phyloP scores from a whole-genome alignment of 2,888 invertebrate species.

The Brenthis daphne region DNA sequence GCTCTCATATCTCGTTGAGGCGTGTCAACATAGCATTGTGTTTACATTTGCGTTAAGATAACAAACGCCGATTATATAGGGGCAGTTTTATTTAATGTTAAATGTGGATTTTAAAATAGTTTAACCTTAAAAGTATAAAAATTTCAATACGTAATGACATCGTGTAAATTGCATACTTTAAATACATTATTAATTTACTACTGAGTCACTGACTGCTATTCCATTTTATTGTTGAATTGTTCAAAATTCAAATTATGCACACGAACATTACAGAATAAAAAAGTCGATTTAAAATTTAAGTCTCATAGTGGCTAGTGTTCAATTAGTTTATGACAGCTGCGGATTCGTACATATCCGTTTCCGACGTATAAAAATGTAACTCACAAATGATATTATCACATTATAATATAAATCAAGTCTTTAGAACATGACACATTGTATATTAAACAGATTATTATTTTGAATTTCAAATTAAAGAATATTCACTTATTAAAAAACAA shows the following conservation, averaged over 20 bases:
- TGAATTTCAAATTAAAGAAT: neutral
- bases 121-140: neutral
- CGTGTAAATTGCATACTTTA: no score
- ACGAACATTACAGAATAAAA: no score
- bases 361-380: conserved; percentile 19
- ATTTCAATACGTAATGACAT: no score
- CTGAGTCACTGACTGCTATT: no score
- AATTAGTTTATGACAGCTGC: conserved; percentile 18
- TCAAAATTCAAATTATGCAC: no score
- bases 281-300: no score
- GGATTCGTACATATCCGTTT: conserved; percentile 20
- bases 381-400: conserved; percentile 19
- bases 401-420: neutral
- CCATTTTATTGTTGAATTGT: no score
- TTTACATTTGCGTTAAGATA: conserved; percentile 68
- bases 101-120: conserved; percentile 23
- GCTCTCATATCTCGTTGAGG: conserved; percentile 64
- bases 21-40: conserved; percentile 71
- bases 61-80: conserved; percentile 52
- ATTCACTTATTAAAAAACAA: conserved; percentile 14
- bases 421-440: neutral
- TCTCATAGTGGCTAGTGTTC: neutral
- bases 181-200: no score
- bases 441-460: neutral
- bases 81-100: conserved; percentile 35